phyloP scores from a whole-genome alignment of 2,888 invertebrate genomes.

The Patella caerulea region DNA sequence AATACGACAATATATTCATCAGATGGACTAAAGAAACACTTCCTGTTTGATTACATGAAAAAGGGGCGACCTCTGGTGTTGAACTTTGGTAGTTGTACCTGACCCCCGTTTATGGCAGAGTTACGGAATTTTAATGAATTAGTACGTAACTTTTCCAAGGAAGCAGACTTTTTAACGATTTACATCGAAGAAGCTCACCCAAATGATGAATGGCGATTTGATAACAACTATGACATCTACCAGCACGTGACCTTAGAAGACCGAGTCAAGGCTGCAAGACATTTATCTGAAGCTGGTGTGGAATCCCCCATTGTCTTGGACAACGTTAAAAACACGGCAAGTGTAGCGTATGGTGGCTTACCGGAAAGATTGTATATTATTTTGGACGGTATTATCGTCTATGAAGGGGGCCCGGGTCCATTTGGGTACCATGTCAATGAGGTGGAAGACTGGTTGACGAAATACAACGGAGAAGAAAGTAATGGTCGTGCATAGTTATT shows the following conservation, averaged over 20 bases:
- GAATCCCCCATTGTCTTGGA: constrained; percentile 51
- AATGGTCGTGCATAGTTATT: too few species aligned
- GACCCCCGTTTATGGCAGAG: constrained; percentile 62
- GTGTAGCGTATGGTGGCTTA: constrained; percentile 47
- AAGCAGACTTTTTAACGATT: constrained; percentile 60
- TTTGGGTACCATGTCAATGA: constrained; percentile 46
- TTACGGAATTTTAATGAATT: constrained; percentile 52
- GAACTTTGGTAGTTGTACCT: constrained; percentile 65
- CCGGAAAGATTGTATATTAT: constrained; percentile 59
- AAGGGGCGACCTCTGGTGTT: constrained; percentile 56
- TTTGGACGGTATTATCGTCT: constrained; percentile 48
- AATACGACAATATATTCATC: constrained; percentile 36
- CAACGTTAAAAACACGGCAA: constrained; percentile 50
- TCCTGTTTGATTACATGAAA: constrained; percentile 41
- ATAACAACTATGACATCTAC: constrained; percentile 42
- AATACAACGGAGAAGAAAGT: too few species aligned
- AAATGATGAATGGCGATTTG: constrained; percentile 52
- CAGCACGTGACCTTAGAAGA: constrained; percentile 47
- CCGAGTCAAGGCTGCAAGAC: constrained; percentile 48
- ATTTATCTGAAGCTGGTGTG: constrained; percentile 30
- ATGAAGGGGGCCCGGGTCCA: constrained; percentile 52
- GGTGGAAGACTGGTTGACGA: constrained; percentile 24
- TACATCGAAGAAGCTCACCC: constrained; percentile 65
- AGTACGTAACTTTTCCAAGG: constrained; percentile 44
- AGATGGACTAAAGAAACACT: constrained; percentile 18